Evolutionary conservation across 2,888 invertebrate genomes (phyloP).

Genomic region (Thyatira batis): DNA sequence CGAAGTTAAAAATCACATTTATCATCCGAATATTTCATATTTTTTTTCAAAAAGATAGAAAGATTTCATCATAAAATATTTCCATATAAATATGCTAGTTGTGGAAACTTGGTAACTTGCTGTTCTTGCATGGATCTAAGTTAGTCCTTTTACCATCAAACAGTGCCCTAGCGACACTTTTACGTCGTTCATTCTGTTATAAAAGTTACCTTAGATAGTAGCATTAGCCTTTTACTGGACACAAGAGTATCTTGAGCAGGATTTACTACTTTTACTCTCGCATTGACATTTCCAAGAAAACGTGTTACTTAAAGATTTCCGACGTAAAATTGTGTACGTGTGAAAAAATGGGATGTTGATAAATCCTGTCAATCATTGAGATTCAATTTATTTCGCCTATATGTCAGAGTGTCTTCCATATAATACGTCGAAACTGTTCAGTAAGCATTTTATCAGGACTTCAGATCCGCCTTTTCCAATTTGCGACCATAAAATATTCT

Average conservation of each 20-base stretch:
- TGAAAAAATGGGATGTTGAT: neutral
- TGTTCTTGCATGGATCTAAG: neutral
- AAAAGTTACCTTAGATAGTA: neutral
- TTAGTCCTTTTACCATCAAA: neutral
- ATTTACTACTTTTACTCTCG: too few species aligned
- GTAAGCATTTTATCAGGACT: neutral
- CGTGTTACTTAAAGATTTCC: neutral
- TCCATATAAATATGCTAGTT: conserved; percentile 1
- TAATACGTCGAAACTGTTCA: neutral
- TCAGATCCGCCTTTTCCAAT: neutral
- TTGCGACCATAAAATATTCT: neutral
- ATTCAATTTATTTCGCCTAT: neutral
- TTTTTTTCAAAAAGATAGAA: too few species aligned
- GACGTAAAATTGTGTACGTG: neutral
- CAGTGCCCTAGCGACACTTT: neutral
- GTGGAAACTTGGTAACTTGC: neutral
- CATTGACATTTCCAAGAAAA: too few species aligned
- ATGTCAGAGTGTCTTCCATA: neutral
- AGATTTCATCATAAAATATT: neutral
- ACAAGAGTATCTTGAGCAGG: neutral
- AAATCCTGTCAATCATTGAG: neutral
- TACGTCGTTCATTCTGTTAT: neutral
- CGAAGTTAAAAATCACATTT: neutral
- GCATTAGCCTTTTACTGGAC: neutral
- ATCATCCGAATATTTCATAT: neutral